Percentiles rank a stretch among this genome's conserved stretches.
phyloP scores from a whole-genome alignment of 35 echinoderm and acorn worm genomes.

The Anneissia japonica region DNA sequence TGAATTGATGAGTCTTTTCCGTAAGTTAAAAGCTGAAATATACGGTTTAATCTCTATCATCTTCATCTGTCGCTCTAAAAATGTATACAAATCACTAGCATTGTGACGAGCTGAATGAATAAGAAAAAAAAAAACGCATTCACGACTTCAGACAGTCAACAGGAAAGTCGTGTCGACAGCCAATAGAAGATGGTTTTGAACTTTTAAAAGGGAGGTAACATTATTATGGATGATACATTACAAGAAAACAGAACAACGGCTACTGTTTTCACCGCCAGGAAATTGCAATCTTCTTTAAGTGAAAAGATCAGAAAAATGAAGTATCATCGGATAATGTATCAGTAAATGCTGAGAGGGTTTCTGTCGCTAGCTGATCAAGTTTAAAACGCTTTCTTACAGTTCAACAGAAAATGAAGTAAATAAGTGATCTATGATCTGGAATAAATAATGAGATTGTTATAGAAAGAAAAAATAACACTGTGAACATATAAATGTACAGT shows the following conservation, averaged over 20 bases:
- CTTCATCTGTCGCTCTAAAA: neutral
- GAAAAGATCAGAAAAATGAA: neutral
- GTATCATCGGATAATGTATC: neutral
- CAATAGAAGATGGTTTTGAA: neutral
- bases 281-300: neutral
- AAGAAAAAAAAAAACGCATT: neutral
- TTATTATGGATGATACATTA: neutral
- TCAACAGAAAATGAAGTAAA: too few species aligned
- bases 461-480: too few species aligned
- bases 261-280: neutral
- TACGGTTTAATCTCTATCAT: neutral
- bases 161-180: neutral
- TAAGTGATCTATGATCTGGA: too few species aligned
- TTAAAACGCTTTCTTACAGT: neutral
- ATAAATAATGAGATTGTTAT: too few species aligned
- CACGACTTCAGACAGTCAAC: neutral
- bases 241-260: neutral
- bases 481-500: too few species aligned
- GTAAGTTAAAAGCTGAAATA: neutral
- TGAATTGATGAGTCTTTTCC: neutral
- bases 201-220: neutral
- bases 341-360: neutral
- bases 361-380: neutral
- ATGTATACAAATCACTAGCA: neutral
- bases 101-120: too few species aligned